These are phyloP conservation scores for Tridacna gigas DNA, from an alignment of 2,888 invertebrate genomes.

Conservation along the genomic window DNA sequence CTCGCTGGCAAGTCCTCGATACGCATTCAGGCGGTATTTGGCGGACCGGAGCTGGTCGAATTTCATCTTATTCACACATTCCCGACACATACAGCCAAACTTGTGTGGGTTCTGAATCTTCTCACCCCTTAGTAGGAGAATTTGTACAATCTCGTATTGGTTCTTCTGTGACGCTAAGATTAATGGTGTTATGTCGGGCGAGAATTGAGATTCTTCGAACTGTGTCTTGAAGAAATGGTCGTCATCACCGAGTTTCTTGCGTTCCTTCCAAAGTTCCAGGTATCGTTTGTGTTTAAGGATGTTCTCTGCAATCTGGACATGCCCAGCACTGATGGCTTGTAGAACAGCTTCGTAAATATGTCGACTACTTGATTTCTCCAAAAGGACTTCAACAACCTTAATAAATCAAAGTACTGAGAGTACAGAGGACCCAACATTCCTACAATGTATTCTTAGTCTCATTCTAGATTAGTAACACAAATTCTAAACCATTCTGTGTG, in stretches of 20 bases:
- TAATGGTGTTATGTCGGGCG: constrained; percentile 83
- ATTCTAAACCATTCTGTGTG: too few relatives aligned
- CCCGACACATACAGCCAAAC: constrained; percentile 80
- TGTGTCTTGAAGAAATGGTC: constrained; percentile 77
- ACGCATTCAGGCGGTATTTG: constrained; percentile 82
- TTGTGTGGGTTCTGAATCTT: constrained; percentile 83
- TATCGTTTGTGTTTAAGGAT: constrained; percentile 83
- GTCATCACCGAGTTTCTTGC: constrained; percentile 76
- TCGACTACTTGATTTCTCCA: constrained; percentile 80
- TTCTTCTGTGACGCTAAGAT: constrained; percentile 83
- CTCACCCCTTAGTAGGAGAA: constrained; percentile 80
- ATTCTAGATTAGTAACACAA: too few relatives aligned
- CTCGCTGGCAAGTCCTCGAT: constrained; percentile 82
- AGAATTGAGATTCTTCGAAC: constrained; percentile 82
- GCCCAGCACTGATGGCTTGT: constrained; percentile 83
- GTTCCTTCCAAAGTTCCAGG: constrained; percentile 78
- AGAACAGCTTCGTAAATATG: constrained; percentile 83
- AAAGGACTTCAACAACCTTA: constrained; percentile 82
- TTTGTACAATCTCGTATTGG: constrained; percentile 82
- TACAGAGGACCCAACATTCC: too few relatives aligned
- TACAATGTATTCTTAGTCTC: too few relatives aligned
- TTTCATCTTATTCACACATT: constrained; percentile 79
- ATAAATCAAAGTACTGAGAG: background rate
- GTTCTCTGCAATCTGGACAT: constrained; percentile 83
- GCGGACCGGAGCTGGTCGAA: constrained; percentile 83